Base-by-base conservation (phyloP, 2,113 vertebrate species). In the Odobenus rosmarus region DNA sequence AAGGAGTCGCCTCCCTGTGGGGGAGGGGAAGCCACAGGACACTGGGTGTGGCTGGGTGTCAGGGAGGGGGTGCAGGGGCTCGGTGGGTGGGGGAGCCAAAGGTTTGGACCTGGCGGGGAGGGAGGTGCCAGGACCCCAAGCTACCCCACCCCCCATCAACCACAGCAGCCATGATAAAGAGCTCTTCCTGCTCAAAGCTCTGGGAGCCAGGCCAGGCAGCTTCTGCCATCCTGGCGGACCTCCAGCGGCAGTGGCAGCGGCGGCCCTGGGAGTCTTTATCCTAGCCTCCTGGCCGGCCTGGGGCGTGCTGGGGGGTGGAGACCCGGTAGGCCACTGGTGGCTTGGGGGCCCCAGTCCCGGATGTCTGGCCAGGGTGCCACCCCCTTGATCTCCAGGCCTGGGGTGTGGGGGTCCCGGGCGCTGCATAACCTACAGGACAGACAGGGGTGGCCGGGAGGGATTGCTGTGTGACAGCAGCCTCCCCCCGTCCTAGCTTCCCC, bases 121-220 rank as follows among this genome's bases (percentile, higher is more conserved):
- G 8, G 5, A 39, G 18, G 14, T 1, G 36, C 7, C 0, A 0
- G 62, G 71, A 72, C 77, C 62, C 61, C 1, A 14, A 49, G 77
- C 42, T 69, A 81, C 4, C 51, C 4, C 46, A 9, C 46, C n/a
- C 46, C 83, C 10, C 0, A 33, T 15, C 4, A 10, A 21, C 57
- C 82, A 8, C 21, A 46, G 72, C 89, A 16, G 67, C 36, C 1
- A 0, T 86, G 55, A 90, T 64, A 81, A 90, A 96, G 49, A 71
- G 84, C 42, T 88, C 61, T 76, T 77, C 93, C 71, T 77, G 81
- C 69, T 57, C 12, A 53, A 24, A 42, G 96, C 95, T 24, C 33
- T 28, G 88, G 93, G 90, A 64, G 7, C 59, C 0, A 0, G 5
- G 93, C 96, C 97, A 90, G 69, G 42, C 61, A 13, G 88, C 88